These are phyloP conservation scores for Trissolcus basalis DNA, from an alignment of 1,140 invertebrate species.

Conservation along the genomic window DNA sequence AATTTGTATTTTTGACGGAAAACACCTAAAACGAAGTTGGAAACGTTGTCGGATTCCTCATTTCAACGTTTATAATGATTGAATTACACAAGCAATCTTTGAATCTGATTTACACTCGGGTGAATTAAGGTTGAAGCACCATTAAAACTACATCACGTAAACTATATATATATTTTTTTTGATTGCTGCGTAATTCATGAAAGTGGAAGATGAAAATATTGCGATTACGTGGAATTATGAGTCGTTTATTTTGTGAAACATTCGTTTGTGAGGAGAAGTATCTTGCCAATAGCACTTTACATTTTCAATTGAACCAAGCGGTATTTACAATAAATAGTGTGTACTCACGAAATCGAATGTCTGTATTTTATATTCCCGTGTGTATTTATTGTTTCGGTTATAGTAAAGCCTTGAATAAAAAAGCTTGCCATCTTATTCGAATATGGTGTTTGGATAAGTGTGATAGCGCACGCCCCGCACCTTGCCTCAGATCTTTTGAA, in stretches of 20 bases:
- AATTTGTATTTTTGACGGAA: slow-evolving; percentile 29
- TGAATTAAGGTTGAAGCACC: slow-evolving; percentile 27
- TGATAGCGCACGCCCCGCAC: slow-evolving; percentile 26
- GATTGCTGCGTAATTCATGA: neutral
- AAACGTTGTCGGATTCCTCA: slow-evolving; percentile 48
- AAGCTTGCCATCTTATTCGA: slow-evolving; percentile 25
- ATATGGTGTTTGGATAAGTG: slow-evolving; percentile 33
- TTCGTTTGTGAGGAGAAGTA: slow-evolving; percentile 6
- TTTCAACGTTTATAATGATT: slow-evolving; percentile 51
- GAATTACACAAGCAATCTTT: slow-evolving; percentile 46
- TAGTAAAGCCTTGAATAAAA: slow-evolving; percentile 29
- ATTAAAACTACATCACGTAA: slow-evolving; percentile 9
- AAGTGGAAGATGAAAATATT: neutral
- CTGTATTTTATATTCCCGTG: slow-evolving; percentile 37
- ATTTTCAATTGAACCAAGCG: slow-evolving; percentile 39
- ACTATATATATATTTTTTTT: slow-evolving; percentile 1
- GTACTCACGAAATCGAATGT: slow-evolving; percentile 26
- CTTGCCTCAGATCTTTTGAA: slow-evolving; percentile 12
- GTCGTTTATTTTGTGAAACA: neutral
- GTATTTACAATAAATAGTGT: slow-evolving; percentile 46
- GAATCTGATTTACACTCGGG: slow-evolving; percentile 24
- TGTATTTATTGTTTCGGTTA: slow-evolving; percentile 16
- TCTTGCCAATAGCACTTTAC: slow-evolving; percentile 38
- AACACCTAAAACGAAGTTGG: slow-evolving; percentile 49
- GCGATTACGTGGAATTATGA: neutral